Conservation (phyloP, 1,140 invertebrate species). For the Cardiocondyla obscurior region DNA sequence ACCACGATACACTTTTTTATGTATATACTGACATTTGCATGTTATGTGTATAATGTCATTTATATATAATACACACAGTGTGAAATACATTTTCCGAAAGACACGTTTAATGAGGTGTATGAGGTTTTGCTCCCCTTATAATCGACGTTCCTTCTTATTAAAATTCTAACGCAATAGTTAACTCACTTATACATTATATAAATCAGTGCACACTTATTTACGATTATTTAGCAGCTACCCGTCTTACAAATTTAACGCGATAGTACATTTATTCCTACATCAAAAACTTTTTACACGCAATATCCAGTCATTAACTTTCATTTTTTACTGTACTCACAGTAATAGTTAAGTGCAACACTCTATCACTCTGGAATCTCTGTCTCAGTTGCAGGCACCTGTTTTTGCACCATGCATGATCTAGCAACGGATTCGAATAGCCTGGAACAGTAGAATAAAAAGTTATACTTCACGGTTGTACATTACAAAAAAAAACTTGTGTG, state of each 20-base stretch:
- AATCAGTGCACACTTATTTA: conserved; percentile 75
- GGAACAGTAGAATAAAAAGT: conserved; percentile 75
- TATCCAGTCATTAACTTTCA: conserved; percentile 75
- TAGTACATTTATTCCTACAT: conserved; percentile 80
- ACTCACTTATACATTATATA: conserved; percentile 72
- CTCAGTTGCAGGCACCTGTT: conserved; percentile 86
- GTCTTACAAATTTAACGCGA: conserved; percentile 69
- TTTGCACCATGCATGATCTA: conserved; percentile 95
- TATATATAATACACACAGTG: conserved; percentile 70
- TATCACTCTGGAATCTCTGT: conserved; percentile 86
- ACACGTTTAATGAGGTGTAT: conserved; percentile 78
- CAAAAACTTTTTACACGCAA: conserved; percentile 83
- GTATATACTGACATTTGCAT: conserved; percentile 65
- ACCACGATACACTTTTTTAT: conserved; percentile 60
- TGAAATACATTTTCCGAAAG: conserved; percentile 77
- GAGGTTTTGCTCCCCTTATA: conserved; percentile 71
- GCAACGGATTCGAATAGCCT: conserved; percentile 97
- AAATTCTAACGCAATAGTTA: conserved; percentile 79
- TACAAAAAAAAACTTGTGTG: not conserved
- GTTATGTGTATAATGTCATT: conserved; percentile 65
- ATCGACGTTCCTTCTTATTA: conserved; percentile 75
- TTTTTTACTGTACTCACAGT: conserved; percentile 81
- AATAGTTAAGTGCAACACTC: conserved; percentile 76
- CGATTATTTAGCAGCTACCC: conserved; percentile 65
- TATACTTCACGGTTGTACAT: not conserved